Base-by-base conservation (phyloP, 2,113 vertebrate species). In the Numenius arquata region DNA sequence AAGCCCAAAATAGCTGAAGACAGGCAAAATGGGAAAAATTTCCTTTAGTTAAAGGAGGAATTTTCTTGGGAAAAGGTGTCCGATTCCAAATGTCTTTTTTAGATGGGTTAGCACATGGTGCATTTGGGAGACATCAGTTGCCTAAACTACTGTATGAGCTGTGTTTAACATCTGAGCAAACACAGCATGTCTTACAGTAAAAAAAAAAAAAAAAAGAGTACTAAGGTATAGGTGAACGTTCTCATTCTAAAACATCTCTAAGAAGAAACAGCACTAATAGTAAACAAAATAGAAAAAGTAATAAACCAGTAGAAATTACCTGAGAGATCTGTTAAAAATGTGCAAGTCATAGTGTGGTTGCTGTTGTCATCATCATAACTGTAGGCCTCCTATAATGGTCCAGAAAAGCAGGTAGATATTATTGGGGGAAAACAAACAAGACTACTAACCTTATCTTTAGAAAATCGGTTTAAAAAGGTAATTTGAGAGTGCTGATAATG, bases 261-360 rank as follows among this genome's bases (percentile, higher is more conserved):
- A 27, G 3, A 30, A 92, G 62, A 76, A 75, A 59, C 13, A 40
- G 1, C 5, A 56, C 10, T 36, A 55, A 52, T 6, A 45, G 7
- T 32, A 26, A 45, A n/a, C 1, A 2, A 47, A 67, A 29, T 2
- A 26, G 6, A 1, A 36, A 55, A 82, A 89, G 5, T 45, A 93
- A 55, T 38, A 90, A 81, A 53, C 3, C 9, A 11, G 5, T 43
- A 40, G 21, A 65, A 73, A 66, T 74, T 86, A 45, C 58, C 16
- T 47, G 25, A 66, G 17, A 53, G 2, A 2, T 4, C 2, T 0
- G 0, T 32, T 47, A 71, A 78, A 71, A 79, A 23, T 5, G 50
- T 18, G 9, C 25, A 88, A n/a, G 74, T 22, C 15, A 11, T 8
- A 32, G 7, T 15, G 23, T 50, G 19, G 18, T 32, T 73, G 36